Base-by-base conservation (phyloP, 2,113 vertebrate genomes). In the Heloderma charlesbogerti region DNA sequence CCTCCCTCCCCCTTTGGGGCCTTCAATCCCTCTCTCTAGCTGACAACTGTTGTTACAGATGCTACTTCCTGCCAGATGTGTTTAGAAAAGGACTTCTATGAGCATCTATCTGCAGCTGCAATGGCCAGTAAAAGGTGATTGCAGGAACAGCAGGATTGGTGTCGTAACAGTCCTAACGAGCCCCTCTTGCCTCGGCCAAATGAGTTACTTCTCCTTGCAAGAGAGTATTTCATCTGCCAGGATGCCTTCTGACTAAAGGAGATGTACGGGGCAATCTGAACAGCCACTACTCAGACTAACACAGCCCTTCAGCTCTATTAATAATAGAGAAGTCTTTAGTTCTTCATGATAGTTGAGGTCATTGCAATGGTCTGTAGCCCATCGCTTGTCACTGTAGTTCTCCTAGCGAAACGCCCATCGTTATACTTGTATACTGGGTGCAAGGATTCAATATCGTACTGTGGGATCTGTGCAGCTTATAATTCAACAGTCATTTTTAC, bases 31-130 rank as follows among this genome's bases (percentile, higher is more conserved):
- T 91, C 45, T 60, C n/a, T 82, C 15, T 27, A 15, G 10, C 71
- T 90, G 86, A 75, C 93, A 95, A 93, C 84, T 96, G 93, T 89
- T 94, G 78, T 37, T 86, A 60, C 91, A 96, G 91, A 92, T 88
- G 83, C 84, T 92, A 92, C 74, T 93, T 95, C 89, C 93, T 94
- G 88, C n/a, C 92, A 95, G 92, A 90, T 93, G 88, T 88, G 90
- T 91, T 77, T 85, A 84, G 84, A 91, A 92, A 89, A 60, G 51
- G 74, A 16, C 48, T 78, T 89, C 90, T 18, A 6, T 92, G 60
- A 92, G 40, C 67, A 12, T 43, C 91, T 91, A 87, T 60, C 54
- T 79, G 66, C 69, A 86, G 89, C 72, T 25, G 29, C 89, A 88
- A 27, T 40, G 16, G 81, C 37, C 27, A 34, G 18, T 0, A 79